Conservation (phyloP, 1,140 invertebrate species). For the Ruditapes philippinarum region DNA sequence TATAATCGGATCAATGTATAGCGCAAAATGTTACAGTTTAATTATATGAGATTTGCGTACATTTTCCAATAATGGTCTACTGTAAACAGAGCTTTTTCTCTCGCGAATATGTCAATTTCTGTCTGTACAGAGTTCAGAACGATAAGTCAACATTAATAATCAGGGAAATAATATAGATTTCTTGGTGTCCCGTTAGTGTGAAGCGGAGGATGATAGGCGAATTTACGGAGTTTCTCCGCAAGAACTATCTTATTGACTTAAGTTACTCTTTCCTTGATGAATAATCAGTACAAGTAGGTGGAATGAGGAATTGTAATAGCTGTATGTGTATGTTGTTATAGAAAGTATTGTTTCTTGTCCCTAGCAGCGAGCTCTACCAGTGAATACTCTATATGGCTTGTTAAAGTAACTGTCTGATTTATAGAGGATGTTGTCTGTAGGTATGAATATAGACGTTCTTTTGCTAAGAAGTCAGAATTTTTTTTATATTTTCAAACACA, state of each 20-base stretch:
- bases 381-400: too few species aligned
- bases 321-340: too few species aligned
- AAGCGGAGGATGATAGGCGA: not conserved
- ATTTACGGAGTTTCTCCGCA: too few species aligned
- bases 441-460: too few species aligned
- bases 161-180: slow-evolving; percentile 37
- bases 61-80: slow-evolving; percentile 49
- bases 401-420: too few species aligned
- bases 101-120: slow-evolving; percentile 40
- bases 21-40: slow-evolving; percentile 48
- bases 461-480: too few species aligned
- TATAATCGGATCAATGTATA: slow-evolving; percentile 46
- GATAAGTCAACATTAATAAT: slow-evolving; percentile 47
- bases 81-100: slow-evolving; percentile 36
- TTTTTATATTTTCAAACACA: too few species aligned
- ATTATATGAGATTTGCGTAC: slow-evolving; percentile 53
- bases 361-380: too few species aligned
- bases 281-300: not conserved
- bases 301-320: not conserved
- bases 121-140: slow-evolving; percentile 12
- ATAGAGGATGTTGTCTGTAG: too few species aligned
- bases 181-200: not conserved
- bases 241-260: not conserved
- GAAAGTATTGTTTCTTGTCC: too few species aligned
- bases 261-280: not conserved